A percentile compares a stretch with the other conserved stretches of the same genome.
phyloP scores from a whole-genome alignment of 2,797 vertebrate species.

The Delichon dasypus region DNA sequence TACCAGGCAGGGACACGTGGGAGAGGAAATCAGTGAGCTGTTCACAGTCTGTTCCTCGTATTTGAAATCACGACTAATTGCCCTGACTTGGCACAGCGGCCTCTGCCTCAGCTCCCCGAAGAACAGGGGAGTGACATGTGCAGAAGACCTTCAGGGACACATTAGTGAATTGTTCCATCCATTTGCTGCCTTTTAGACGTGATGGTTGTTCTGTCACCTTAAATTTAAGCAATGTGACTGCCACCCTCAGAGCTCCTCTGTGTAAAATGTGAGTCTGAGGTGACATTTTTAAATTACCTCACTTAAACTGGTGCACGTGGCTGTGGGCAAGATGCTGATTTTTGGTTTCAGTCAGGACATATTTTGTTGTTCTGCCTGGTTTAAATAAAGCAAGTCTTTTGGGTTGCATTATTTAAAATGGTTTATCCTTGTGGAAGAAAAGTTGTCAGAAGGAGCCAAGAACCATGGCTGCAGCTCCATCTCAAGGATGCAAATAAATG shows the following conservation, averaged over 20 bases:
- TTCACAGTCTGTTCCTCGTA: background rate
- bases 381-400: background rate
- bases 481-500: background rate
- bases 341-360: background rate
- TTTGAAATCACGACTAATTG: background rate
- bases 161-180: background rate
- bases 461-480: background rate
- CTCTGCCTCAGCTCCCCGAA: background rate
- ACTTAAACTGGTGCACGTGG: background rate
- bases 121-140: background rate
- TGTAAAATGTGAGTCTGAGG: background rate
- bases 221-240: background rate
- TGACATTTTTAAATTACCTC: background rate
- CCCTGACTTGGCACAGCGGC: too few species aligned
- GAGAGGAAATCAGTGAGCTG: background rate
- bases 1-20: background rate
- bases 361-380: background rate
- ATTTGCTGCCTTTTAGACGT: background rate
- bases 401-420: background rate
- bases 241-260: background rate
- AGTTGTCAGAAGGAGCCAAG: background rate
- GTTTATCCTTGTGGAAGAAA: background rate
- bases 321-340: background rate
- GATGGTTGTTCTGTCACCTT: background rate
- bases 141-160: background rate